A percentile compares a stretch with the other conserved stretches of the same genome.
These are phyloP conservation scores for Collichthys lucidus DNA, from an alignment of 2,113 vertebrate species.

Conservation along the genomic window DNA sequence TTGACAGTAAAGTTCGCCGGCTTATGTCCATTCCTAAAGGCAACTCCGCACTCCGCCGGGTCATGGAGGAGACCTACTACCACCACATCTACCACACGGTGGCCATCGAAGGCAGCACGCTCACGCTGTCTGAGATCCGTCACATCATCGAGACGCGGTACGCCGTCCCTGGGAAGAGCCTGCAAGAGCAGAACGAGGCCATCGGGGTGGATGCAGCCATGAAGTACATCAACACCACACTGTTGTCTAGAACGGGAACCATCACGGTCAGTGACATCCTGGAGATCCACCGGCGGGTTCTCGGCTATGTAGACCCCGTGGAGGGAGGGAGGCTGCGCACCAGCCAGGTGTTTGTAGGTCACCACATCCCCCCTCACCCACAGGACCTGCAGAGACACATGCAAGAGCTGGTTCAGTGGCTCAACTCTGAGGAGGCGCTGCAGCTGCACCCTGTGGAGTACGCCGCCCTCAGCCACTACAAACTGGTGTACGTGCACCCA, in stretches of 20 bases:
- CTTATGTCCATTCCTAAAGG: conserved; percentile 97
- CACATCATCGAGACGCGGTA: conserved; percentile 97
- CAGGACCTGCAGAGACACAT: conserved; percentile 92
- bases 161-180: conserved; percentile 93
- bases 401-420: conserved; percentile 94
- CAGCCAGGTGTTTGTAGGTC: conserved; percentile 95
- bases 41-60: conserved; percentile 90
- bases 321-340: conserved; percentile 91
- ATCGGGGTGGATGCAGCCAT: conserved; percentile 94
- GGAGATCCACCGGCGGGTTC: conserved; percentile 93
- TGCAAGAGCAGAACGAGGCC: conserved; percentile 97
- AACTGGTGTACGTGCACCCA: conserved; percentile 96
- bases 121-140: conserved; percentile 94
- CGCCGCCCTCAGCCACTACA: conserved; percentile 94
- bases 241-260: conserved; percentile 88
- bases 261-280: conserved; percentile 87
- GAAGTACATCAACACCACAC: conserved; percentile 94
- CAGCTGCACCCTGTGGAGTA: conserved; percentile 95
- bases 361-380: conserved; percentile 94
- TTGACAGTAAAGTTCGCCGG: conserved; percentile 94
- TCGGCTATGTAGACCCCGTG: conserved; percentile 94
- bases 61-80: conserved; percentile 98
- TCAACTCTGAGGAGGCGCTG: conserved; percentile 94
- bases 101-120: conserved; percentile 97
- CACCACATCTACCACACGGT: conserved; percentile 99